Base-by-base conservation (phyloP, 1,140 invertebrate species). In the Trichoplusia ni region DNA sequence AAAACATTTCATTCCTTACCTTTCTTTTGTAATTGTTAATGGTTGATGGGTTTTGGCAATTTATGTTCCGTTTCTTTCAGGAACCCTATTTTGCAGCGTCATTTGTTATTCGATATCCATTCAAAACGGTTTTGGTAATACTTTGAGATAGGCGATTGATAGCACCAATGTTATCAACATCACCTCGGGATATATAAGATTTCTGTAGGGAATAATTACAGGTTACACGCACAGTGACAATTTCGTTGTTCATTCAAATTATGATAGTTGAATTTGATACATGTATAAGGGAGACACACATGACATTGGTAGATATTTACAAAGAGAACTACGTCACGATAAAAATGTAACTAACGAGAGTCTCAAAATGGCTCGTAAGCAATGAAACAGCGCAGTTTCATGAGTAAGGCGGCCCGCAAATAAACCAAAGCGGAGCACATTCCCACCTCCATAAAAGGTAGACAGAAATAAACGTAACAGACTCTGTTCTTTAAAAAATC, bases 1-100 rank as follows among this genome's bases (percentile, higher is more conserved):
- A 90, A 90, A 90, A 90, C 84, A 90, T 90, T 90, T 87, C 80
- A 90, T 89, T 90, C 81, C 82, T 85, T 90, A 86, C 84, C 77
- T 84, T 85, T 87, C 80, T 87, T 89, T 89, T 87, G 80, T 87
- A 86, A 89, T 86, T 89, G 84, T 86, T 90, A 88, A 89, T 89
- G 82, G 83, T 83, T 84, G 82, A 87, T 88, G 82, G 81, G 79
- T 86, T 86, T 89, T 82, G 79, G 81, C 82, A 85, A 86, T 84
- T 85, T 85, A 82, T 89, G 76, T 82, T 78, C 79, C 64, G 75
- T 75, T 78, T 79, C 78, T 77, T 81, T 79, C 67, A 74, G 58
- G 60, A 67, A 75, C 40, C 66, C 71, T 75, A 69, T 72, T 81
- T 78, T 72, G 59, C 59, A 46, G 60, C 61, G 69, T 73, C 71